Evolutionary conservation across 30 jellyfish, hydroid and myxozoan genomes (phyloP).

Genomic region (Nemopilema nomurai): DNA sequence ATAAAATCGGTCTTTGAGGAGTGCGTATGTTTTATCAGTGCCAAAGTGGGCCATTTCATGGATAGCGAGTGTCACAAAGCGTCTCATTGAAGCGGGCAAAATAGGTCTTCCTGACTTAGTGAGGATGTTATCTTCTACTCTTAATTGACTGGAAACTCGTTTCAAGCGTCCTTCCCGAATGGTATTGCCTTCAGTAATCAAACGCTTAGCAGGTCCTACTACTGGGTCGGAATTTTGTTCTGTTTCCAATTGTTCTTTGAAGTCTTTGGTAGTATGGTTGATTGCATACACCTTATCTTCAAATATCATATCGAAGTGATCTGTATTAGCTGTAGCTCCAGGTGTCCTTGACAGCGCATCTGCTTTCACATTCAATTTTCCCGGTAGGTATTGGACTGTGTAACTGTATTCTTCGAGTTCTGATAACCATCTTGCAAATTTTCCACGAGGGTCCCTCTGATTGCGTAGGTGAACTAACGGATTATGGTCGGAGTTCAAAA

Average conservation of each 20-base stretch:
- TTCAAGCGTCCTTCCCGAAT: constrained; percentile 29
- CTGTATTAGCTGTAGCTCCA: constrained; percentile 11
- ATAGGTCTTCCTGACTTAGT: constrained; percentile 47
- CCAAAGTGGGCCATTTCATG: constrained; percentile 20
- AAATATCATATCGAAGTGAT: constrained; percentile 4
- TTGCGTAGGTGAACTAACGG: constrained; percentile 34
- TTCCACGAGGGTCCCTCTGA: constrained; percentile 54
- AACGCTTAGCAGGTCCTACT: constrained; percentile 26
- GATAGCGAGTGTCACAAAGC: constrained; percentile 7
- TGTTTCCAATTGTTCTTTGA: constrained; percentile 8
- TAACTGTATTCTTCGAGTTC: constrained; percentile 39
- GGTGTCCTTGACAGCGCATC: constrained; percentile 50
- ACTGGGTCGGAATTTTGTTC: constrained; percentile 36
- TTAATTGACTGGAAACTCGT: constrained; percentile 32
- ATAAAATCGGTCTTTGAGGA: no score
- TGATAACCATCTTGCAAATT: constrained; percentile 37
- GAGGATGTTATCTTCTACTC: constrained; percentile 29
- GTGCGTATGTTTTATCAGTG: constrained; percentile 16
- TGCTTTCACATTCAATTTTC: constrained; percentile 45
- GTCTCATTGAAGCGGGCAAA: constrained; percentile 52
- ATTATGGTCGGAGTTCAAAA: constrained; percentile 50
- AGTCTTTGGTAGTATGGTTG: constrained; percentile 11
- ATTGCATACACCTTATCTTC: constrained; percentile 27
- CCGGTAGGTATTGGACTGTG: constrained; percentile 38
- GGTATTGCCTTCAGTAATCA: constrained; percentile 10